Base-by-base conservation (phyloP, 2,797 vertebrate species). In the Chelon labrosus region DNA sequence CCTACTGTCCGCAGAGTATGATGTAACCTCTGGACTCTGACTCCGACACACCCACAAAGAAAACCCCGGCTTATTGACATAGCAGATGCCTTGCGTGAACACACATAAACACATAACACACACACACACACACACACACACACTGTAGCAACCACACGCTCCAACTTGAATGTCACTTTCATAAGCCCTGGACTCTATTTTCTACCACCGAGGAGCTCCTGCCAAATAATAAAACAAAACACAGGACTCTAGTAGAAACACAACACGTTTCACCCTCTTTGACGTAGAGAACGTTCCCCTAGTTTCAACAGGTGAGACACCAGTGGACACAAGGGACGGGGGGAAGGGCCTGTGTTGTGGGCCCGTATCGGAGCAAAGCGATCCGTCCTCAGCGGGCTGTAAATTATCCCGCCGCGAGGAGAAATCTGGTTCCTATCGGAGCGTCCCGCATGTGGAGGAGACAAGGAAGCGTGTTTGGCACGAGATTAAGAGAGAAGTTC, bases 71-170 rank as follows among this genome's bases (percentile, higher is more conserved):
- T 84, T 85, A 89, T 84, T 90, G 85, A 91, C 87, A 77, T 61
- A 87, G 71, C 91, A 91, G 83, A 91, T 87, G 88, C 89, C 84
- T 63, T 70, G 55, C 69, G 72, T 83, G 89, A 83, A 89, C 73
- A 84, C 86, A 85, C 79, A 82, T 37, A 79, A 63, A 82, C 70
- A 81, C 7, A 12, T 53, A 75, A 62, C 77, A 20, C 74, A 75
- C 51, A 55, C 47, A 10, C 17, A 39, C 38, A 39, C 35, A 44
- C 39, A 55, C 49, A 62, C 37, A 41, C n/a, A 44, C 22, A 50
- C 37, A 50, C 56, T 31, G 13, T 4, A 14, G 31, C 35, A 42
- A 38, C 25, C 41, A 66, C 39, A 58, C 25, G 50, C 42, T 16
- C 22, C n/a, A 74, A 41, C 13, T 31, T 39, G 58, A 72, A 56